Base-by-base conservation (phyloP, 2,888 invertebrate species). In the Scrobipalpa costella region DNA sequence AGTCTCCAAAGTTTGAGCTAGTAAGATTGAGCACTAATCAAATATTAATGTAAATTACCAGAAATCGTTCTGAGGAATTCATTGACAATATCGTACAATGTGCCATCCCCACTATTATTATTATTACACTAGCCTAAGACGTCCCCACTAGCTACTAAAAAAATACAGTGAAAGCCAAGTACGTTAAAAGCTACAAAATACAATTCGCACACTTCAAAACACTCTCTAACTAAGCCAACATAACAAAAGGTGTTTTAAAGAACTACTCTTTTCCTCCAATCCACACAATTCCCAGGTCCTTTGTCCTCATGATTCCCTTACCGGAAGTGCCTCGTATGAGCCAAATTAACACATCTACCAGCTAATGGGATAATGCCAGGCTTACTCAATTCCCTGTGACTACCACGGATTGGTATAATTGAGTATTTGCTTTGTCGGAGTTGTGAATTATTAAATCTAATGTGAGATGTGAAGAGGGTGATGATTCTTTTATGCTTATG, bases 301-400 rank as follows among this genome's bases (percentile, higher is more conserved):
- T 55, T 55, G 55, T 55, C 34, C 55, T 55, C 34, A 34, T 55
- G 27, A 55, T 34, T n/a, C 34, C 13, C 1, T 55, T 44, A 40
- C n/a, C 36, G 36, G 36, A 36, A 36, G 11, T 36, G 36, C 11
- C 55, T 55, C 55, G 34, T 55, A 55, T 33, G 27, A 33, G 34
- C 27, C 17, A n/a, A 55, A 55, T 55, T 55, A 55, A 27, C 55
- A 34, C 55, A 8, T 55, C 50, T n/a, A 17, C 15, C 15, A n/a
- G n/a, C 15, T 55, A 55, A 55, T 55, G 34, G 55, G 55, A 55
- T 55, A 55, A 55, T 55, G 11, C 55, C 7, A 55, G 34, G 55
- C n/a, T 55, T 55, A 55, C 55, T 55, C 55, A 55, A 55, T 34
- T 55, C 27, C 11, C 34, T 1, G 1, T 55, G 55, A 55, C 15